Percentiles rank a stretch among this genome's conserved stretches.
These are phyloP conservation scores for Phyllotreta cruciferae DNA, from an alignment of 2,888 invertebrate species.

Conservation along the genomic window DNA sequence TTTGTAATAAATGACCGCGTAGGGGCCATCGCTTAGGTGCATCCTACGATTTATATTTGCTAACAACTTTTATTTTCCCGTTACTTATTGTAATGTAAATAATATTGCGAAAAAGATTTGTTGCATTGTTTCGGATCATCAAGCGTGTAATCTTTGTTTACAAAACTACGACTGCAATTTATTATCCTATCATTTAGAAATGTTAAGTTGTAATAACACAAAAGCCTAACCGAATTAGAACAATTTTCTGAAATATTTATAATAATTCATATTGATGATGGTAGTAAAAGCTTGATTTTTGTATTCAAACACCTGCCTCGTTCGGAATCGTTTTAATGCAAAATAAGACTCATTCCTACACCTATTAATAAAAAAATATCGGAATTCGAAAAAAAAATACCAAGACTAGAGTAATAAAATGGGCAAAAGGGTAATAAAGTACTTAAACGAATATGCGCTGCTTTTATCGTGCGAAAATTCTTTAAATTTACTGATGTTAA, in stretches of 20 bases:
- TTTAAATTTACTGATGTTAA: slow-evolving; percentile 24
- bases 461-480: slow-evolving; percentile 13
- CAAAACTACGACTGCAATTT: background rate
- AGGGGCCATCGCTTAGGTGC: slow-evolving; percentile 45
- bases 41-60: slow-evolving; percentile 42
- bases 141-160: slow-evolving; percentile 15
- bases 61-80: slow-evolving; percentile 21
- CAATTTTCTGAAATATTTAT: no score
- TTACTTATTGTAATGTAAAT: slow-evolving; percentile 35
- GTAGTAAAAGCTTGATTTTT: no score
- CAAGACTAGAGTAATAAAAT: slow-evolving; percentile 22
- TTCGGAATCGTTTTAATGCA: background rate
- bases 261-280: no score
- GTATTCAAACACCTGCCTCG: background rate
- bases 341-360: slow-evolving; percentile 10
- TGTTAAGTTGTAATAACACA: no score
- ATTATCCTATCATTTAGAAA: no score
- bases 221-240: no score
- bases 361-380: slow-evolving; percentile 4
- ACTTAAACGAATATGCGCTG: slow-evolving; percentile 18
- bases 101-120: slow-evolving; percentile 32
- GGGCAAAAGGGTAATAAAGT: slow-evolving; percentile 24
- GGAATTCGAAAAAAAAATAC: slow-evolving; percentile 17
- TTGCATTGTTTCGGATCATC: slow-evolving; percentile 24
- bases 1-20: slow-evolving; percentile 40